Evolutionary conservation across 2,113 vertebrate species (phyloP).

Genomic region (Ictidomys tridecemlineatus): DNA sequence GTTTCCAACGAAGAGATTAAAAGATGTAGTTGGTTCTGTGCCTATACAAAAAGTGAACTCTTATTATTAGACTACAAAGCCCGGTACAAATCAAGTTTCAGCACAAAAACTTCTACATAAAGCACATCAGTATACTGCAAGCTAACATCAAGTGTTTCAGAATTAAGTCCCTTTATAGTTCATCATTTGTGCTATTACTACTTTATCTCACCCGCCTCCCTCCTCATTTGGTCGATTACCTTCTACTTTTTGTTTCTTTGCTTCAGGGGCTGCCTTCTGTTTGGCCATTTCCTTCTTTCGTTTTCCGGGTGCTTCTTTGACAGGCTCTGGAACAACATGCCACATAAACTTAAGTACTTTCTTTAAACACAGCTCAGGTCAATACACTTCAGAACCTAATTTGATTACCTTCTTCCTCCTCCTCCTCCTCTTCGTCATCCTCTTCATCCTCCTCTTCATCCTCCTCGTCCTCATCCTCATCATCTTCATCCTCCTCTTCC

Average conservation of each 20-base stretch:
- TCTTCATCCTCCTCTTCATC: conserved; percentile 89
- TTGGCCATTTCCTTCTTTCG: conserved; percentile 90
- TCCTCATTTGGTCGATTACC: conserved; percentile 52
- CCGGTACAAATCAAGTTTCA: neutral
- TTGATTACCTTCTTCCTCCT: conserved; percentile 82
- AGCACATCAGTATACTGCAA: conserved; percentile 87
- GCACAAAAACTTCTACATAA: rapidly evolving
- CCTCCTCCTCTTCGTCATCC: conserved; percentile 91
- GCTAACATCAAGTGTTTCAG: conserved; percentile 89
- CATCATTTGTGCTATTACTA: conserved; percentile 86
- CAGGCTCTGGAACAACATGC: conserved; percentile 80
- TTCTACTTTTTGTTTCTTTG: conserved; percentile 89
- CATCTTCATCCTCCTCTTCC: conserved; percentile 64
- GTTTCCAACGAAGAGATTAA: conserved; percentile 94
- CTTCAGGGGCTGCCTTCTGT: conserved; percentile 87
- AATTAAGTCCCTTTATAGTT: conserved; percentile 92
- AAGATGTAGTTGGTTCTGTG: conserved; percentile 82
- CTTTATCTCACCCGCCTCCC: rapidly evolving
- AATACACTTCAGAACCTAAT: neutral
- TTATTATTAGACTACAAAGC: neutral
- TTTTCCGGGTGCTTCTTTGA: conserved; percentile 88
- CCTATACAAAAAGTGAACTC: neutral
- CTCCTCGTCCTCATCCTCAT: conserved; percentile 90
- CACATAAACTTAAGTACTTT: neutral
- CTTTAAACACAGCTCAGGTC: neutral